Evolutionary conservation across 2,113 vertebrate genomes (phyloP).

Genomic region (Formicarius rufipectus): DNA sequence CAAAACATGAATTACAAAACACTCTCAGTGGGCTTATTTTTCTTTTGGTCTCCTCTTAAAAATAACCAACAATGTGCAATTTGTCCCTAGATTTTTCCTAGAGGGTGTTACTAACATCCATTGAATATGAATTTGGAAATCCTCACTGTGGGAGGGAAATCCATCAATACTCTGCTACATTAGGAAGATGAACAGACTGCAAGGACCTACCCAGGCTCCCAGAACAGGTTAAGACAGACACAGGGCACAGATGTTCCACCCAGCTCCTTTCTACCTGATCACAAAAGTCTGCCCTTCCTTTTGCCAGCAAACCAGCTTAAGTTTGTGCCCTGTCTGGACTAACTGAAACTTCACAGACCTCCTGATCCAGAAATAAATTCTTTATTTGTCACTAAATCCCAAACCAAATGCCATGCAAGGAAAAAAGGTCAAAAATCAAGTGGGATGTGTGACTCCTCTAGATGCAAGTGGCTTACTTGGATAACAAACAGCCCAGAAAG

Average conservation of each 20-base stretch:
- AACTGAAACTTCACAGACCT: background rate
- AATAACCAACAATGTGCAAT: background rate
- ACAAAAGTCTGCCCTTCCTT: background rate
- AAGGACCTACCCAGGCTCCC: background rate
- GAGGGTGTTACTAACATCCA: background rate
- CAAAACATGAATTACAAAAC: background rate
- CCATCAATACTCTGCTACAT: background rate
- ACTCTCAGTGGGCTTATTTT: background rate
- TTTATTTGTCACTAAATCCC: background rate
- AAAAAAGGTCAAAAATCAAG: constrained; percentile 6
- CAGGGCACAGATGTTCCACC: background rate
- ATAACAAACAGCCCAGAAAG: background rate
- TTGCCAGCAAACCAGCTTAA: background rate
- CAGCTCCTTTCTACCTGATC: background rate
- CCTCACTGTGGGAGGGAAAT: background rate
- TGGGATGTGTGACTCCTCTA: background rate
- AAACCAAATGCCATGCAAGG: background rate
- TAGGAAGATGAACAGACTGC: background rate
- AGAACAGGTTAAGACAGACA: background rate
- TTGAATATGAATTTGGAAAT: background rate
- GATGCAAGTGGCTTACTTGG: background rate
- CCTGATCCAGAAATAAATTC: background rate
- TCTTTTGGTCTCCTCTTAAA: background rate
- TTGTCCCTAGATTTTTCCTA: background rate
- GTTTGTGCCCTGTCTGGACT: background rate